Percentiles rank a stretch among this genome's conserved stretches.
phyloP scores from a whole-genome alignment of 2,888 invertebrate species.

The Gastracanthus pulcherrimus region DNA sequence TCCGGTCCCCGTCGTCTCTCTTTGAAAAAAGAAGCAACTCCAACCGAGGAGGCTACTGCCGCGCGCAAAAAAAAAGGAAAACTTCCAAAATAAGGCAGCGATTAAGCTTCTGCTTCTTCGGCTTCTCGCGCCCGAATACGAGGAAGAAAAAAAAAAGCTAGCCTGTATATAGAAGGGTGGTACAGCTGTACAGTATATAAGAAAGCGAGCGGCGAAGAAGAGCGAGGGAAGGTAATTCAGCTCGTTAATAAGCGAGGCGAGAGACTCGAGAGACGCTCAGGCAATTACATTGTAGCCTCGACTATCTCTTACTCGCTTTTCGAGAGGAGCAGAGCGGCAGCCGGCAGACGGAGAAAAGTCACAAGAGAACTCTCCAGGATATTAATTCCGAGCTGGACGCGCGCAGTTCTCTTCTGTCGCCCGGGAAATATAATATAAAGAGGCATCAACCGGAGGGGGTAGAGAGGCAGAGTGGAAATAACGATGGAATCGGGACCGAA shows the following conservation, averaged over 20 bases:
- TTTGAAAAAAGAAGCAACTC: too few species aligned
- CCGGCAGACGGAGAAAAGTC: not conserved
- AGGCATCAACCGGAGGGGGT: not conserved
- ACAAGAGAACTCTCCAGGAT: conserved; percentile 2
- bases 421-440: not conserved
- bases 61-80: too few species aligned
- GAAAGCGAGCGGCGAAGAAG: not conserved
- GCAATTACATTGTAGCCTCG: conserved; percentile 6
- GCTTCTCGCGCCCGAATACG: not conserved
- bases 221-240: conserved; percentile 7
- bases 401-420: not conserved
- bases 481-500: conserved; percentile 29
- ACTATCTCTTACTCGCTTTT: not conserved
- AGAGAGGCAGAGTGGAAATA: conserved; percentile 12
- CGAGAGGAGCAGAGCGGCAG: too few species aligned
- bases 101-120: too few species aligned
- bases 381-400: conserved; percentile 39
- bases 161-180: too few species aligned
- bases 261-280: not conserved
- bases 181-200: not conserved
- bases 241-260: conserved; percentile 47
- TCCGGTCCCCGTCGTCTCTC: too few species aligned
- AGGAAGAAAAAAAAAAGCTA: not conserved
- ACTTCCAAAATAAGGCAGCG: too few species aligned
- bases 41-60: too few species aligned